Conservation (phyloP, 2,113 vertebrate species). For the Kryptolebias marmoratus region DNA sequence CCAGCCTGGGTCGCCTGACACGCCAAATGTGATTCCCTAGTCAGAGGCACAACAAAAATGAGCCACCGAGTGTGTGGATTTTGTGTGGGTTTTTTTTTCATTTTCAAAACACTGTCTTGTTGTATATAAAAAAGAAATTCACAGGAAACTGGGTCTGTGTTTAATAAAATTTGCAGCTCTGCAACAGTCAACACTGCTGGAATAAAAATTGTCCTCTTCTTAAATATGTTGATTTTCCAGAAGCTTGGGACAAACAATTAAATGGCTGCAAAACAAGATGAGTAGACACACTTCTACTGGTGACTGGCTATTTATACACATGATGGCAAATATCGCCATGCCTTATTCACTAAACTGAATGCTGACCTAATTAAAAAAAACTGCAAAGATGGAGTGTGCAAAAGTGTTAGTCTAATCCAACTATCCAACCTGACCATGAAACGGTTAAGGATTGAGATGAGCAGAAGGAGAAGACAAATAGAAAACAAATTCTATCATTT, state of each 20-base stretch:
- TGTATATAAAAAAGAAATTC: background rate
- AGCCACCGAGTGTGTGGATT: conserved; percentile 10
- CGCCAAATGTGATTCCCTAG: conserved; percentile 57
- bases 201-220: background rate
- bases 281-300: conserved; percentile 5
- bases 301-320: background rate
- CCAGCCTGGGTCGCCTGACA: conserved; percentile 55
- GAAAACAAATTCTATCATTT: conserved; percentile 1
- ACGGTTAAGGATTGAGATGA: conserved; percentile 10
- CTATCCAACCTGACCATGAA: conserved; percentile 45
- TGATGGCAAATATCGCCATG: conserved; percentile 21
- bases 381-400: conserved; percentile 15
- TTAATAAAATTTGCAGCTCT: background rate
- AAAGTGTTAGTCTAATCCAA: conserved; percentile 42
- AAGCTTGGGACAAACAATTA: background rate
- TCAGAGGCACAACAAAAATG: conserved; percentile 37
- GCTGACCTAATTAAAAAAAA: conserved; percentile 31
- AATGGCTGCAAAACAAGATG: background rate
- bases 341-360: conserved; percentile 30
- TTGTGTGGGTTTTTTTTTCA: background rate
- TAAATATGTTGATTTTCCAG: conserved; percentile 5
- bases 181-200: background rate
- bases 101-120: conserved; percentile 8
- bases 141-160: conserved; percentile 12
- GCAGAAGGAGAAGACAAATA: conserved; percentile 7